These are phyloP conservation scores for Sarcoramphus papa DNA, from an alignment of 2,797 vertebrate genomes.

Conservation along the genomic window DNA sequence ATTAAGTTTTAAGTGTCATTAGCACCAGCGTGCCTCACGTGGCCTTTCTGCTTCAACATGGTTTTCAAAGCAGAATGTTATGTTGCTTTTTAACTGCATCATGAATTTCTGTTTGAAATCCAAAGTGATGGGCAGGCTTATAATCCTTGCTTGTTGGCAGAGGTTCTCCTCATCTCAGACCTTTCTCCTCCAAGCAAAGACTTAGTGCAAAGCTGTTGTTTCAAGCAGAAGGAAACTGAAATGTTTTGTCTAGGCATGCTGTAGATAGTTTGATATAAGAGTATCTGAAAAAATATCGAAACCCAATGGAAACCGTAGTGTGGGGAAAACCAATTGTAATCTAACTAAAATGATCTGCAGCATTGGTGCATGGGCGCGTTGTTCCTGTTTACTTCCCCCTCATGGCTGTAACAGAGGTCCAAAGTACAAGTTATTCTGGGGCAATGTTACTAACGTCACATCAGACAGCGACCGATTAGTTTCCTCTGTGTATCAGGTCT, in stretches of 20 bases:
- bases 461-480: background rate
- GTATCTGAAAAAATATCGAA: background rate
- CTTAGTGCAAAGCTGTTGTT: background rate
- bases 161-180: background rate
- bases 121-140: background rate
- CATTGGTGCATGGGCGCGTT: background rate
- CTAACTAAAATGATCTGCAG: background rate
- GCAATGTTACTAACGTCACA: background rate
- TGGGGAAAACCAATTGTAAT: background rate
- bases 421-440: background rate
- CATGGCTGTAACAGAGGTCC: background rate
- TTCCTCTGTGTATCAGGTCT: background rate
- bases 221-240: background rate
- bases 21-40: accelerated
- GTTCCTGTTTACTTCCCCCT: background rate
- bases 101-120: background rate
- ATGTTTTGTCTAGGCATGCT: background rate
- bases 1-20: accelerated
- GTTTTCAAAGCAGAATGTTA: background rate
- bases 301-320: accelerated
- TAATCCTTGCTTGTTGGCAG: background rate
- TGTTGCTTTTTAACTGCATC: background rate
- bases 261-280: background rate
- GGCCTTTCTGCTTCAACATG: background rate
- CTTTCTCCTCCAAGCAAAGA: background rate